Percentiles rank a stretch among this genome's conserved stretches.
These are phyloP conservation scores for Microtus oregoni DNA, from an alignment of 2,113 vertebrate species.

Conservation along the genomic window DNA sequence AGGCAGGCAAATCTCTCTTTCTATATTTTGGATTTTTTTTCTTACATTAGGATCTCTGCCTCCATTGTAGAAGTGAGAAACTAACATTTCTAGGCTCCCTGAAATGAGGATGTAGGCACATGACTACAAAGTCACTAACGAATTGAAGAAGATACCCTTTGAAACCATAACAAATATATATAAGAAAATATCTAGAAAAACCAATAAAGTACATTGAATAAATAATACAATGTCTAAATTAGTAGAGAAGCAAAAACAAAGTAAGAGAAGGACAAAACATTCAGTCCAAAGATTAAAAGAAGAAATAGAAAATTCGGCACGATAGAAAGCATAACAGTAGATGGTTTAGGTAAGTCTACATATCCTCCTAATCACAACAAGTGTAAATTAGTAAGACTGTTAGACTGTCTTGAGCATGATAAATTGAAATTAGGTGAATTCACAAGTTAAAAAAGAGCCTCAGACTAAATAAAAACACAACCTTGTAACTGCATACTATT, in stretches of 20 bases:
- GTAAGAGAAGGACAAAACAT: no score
- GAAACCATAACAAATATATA: background rate
- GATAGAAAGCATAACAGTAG: no score
- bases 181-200: constrained; percentile 38
- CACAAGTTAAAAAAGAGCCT: constrained; percentile 43
- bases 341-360: no score
- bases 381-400: no score
- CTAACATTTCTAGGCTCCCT: background rate
- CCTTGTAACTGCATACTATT: background rate
- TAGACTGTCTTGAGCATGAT: background rate
- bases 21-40: background rate
- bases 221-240: constrained; percentile 34
- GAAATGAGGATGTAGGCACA: background rate
- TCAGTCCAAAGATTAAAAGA: no score
- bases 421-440: background rate
- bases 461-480: constrained; percentile 41
- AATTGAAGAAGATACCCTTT: background rate
- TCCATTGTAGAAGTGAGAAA: background rate
- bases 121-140: background rate
- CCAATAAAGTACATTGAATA: background rate
- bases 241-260: background rate
- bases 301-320: no score
- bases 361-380: no score
- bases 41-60: background rate
- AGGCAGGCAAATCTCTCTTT: background rate